A percentile compares a stretch with the other conserved stretches of the same genome.
phyloP scores from a whole-genome alignment of 2,797 vertebrate genomes.

The Agapornis canus region DNA sequence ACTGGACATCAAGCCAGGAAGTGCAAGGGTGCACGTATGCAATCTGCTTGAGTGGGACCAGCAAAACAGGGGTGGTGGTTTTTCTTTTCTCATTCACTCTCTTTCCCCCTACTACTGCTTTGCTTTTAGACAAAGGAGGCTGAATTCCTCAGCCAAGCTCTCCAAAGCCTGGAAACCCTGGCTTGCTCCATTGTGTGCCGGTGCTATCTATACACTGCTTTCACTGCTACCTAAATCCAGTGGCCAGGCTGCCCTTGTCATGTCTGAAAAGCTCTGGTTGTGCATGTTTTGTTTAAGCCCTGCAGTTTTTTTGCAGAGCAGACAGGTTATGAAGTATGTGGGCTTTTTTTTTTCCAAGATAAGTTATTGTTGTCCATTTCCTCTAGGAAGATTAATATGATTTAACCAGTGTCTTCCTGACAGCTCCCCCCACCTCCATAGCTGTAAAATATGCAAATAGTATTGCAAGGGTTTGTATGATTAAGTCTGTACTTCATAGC shows the following conservation, averaged over 20 bases:
- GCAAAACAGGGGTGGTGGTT: neutral
- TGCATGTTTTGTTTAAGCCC: neutral
- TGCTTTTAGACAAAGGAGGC: constrained; percentile 6
- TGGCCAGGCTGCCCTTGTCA: neutral
- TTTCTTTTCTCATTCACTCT: neutral
- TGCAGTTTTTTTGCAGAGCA: neutral
- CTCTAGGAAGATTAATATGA: neutral
- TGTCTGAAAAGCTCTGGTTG: neutral
- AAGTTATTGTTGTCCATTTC: neutral
- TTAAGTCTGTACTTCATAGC: constrained; percentile 15
- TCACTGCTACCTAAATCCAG: neutral
- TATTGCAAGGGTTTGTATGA: constrained; percentile 1
- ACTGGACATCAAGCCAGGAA: neutral
- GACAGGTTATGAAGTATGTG: neutral
- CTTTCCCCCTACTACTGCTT: neutral
- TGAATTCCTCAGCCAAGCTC: neutral
- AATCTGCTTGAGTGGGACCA: neutral
- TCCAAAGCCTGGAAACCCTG: constrained; percentile 43
- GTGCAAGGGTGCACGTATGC: rapidly evolving
- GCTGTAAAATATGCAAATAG: neutral
- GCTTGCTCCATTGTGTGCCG: neutral
- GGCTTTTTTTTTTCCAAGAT: neutral
- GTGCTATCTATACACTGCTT: neutral
- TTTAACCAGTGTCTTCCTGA: neutral
- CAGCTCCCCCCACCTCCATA: neutral